Base-by-base conservation (phyloP, 2,113 vertebrate species). In the Mus pahari region DNA sequence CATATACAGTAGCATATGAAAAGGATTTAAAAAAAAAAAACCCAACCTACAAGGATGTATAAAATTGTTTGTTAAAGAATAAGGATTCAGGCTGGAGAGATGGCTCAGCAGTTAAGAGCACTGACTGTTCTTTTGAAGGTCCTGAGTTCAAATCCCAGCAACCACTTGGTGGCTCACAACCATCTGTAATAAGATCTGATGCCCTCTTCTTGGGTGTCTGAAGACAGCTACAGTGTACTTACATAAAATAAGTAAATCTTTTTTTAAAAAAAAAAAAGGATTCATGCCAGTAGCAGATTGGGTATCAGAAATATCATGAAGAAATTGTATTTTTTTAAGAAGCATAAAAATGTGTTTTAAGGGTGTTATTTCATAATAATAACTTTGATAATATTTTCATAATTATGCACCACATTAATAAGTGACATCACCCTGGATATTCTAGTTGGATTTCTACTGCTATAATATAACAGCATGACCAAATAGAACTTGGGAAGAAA, bases 301-400 rank as follows among this genome's bases (percentile, higher is more conserved):
- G 24, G 33, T 42, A 89, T 87, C 64, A 81, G 73, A 94, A 96
- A 79, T 66, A 89, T 77, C 13, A 31, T 48, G 14, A 90, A 68
- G 31, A 87, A 50, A 8, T 45, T 28, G 22, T 79, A 24, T 68
- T 79, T 92, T 87, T 73, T 87, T 50, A 39, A 16, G 5, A 86
- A 83, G 5, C 48, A 70, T 94, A 48, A 90, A 88, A 50, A 16
- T 78, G n/a, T 95, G 68, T 91, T 89, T 3, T 55, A 58, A 66
- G 58, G 11, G 94, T 28, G 33, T 62, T 95, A 55, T 33, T 94
- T 95, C 92, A 42, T 53, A 33, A 82, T 91, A 93, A 96, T 60
- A 83, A 42, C 70, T 88, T 84, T 58, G 88, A 53, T 79, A 73
- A 17, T 86, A 83, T 70, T 50, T 50, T 64, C 20, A 78, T 74